These are phyloP conservation scores for Plemyria rubiginata DNA, from an alignment of 2,888 invertebrate genomes.

Conservation along the genomic window DNA sequence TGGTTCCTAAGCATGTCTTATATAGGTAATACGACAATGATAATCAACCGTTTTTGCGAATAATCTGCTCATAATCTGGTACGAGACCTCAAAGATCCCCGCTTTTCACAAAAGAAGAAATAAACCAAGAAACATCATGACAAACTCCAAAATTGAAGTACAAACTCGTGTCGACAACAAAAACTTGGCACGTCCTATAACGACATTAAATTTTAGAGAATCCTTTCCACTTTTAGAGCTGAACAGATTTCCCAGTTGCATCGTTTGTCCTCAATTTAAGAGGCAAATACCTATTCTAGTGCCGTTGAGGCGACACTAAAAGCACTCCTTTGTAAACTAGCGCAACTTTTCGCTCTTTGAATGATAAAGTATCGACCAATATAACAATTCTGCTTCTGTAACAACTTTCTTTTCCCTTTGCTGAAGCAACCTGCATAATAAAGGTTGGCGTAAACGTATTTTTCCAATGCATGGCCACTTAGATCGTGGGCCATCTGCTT, in stretches of 20 bases:
- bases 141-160: slow-evolving; percentile 15
- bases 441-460: neutral
- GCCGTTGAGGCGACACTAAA: slow-evolving; percentile 48
- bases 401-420: slow-evolving; percentile 5
- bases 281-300: slow-evolving; percentile 55
- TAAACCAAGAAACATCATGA: slow-evolving; percentile 6
- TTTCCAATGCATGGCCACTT: neutral
- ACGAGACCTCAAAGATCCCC: neutral
- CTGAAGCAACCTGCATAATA: neutral
- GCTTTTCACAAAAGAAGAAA: neutral
- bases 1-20: too few relatives aligned
- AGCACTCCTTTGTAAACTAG: slow-evolving; percentile 51
- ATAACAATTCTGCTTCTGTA: slow-evolving; percentile 12
- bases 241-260: slow-evolving; percentile 68
- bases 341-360: slow-evolving; percentile 24
- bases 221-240: slow-evolving; percentile 48
- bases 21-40: neutral
- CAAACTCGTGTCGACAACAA: slow-evolving; percentile 15
- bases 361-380: slow-evolving; percentile 25
- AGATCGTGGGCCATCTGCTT: too few relatives aligned
- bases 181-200: slow-evolving; percentile 43
- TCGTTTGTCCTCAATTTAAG: slow-evolving; percentile 64
- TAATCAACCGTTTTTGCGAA: neutral
- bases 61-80: neutral
- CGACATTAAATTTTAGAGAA: slow-evolving; percentile 42